Evolutionary conservation across 2,797 vertebrate genomes (phyloP).

Genomic region (Artibeus jamaicensis): DNA sequence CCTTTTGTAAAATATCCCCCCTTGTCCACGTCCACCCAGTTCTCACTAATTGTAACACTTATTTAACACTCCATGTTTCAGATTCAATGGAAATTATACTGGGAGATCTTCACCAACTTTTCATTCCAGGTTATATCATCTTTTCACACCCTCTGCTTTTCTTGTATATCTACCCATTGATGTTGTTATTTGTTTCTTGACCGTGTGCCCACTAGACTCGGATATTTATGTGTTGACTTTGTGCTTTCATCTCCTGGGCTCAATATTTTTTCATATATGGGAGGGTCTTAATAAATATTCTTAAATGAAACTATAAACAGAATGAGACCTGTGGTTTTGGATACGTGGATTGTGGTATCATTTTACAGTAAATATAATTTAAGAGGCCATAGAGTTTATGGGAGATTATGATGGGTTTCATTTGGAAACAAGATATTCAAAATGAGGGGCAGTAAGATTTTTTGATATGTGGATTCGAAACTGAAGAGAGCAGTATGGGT

Average conservation of each 20-base stretch:
- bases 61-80: neutral
- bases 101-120: neutral
- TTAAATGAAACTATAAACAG: neutral
- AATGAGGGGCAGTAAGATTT: neutral
- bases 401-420: neutral
- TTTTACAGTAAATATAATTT: neutral
- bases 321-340: neutral
- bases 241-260: neutral
- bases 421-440: neutral
- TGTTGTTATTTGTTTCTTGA: neutral
- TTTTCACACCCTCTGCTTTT: neutral
- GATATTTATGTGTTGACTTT: neutral
- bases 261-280: neutral
- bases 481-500: neutral
- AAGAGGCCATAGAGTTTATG: neutral
- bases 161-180: neutral
- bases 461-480: neutral
- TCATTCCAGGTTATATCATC: neutral
- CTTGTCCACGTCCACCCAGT: accelerated
- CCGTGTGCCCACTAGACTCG: neutral
- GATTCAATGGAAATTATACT: neutral
- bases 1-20: neutral
- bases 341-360: neutral
- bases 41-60: neutral
- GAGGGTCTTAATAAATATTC: neutral